Evolutionary conservation across 2,113 vertebrate genomes (phyloP).

Genomic region (Atractosteus spatula): DNA sequence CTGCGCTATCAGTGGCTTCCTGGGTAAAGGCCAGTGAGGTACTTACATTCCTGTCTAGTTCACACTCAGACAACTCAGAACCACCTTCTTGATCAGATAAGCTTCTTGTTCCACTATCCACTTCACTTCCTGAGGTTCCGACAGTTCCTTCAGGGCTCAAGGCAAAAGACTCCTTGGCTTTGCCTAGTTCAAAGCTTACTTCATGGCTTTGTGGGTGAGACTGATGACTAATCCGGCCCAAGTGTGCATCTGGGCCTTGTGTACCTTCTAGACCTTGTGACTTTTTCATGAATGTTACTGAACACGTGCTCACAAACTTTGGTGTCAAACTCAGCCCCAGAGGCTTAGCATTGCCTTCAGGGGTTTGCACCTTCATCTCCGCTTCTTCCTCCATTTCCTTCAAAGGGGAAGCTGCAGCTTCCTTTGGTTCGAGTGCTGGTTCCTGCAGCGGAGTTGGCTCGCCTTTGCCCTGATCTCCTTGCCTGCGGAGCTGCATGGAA

Average conservation of each 20-base stretch:
- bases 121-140: constrained; percentile 27
- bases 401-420: too few species aligned
- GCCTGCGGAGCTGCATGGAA: constrained; percentile 51
- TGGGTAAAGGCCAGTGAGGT: background rate
- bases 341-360: background rate
- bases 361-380: background rate
- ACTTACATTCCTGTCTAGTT: background rate
- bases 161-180: background rate
- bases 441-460: constrained; percentile 31
- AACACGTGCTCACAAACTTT: background rate
- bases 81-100: constrained; percentile 10
- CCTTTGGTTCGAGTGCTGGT: constrained; percentile 5
- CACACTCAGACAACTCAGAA: background rate
- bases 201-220: background rate
- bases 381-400: background rate
- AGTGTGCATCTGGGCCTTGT: background rate
- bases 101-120: constrained; percentile 14
- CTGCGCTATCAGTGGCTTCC: background rate
- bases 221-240: background rate
- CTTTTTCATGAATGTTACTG: constrained; percentile 1
- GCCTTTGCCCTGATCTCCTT: constrained; percentile 43
- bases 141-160: background rate
- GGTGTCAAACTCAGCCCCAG: background rate
- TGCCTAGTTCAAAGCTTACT: background rate
- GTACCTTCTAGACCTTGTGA: background rate